phyloP scores from a whole-genome alignment of 2,113 vertebrate genomes.

The Neogobius melanostomus region DNA sequence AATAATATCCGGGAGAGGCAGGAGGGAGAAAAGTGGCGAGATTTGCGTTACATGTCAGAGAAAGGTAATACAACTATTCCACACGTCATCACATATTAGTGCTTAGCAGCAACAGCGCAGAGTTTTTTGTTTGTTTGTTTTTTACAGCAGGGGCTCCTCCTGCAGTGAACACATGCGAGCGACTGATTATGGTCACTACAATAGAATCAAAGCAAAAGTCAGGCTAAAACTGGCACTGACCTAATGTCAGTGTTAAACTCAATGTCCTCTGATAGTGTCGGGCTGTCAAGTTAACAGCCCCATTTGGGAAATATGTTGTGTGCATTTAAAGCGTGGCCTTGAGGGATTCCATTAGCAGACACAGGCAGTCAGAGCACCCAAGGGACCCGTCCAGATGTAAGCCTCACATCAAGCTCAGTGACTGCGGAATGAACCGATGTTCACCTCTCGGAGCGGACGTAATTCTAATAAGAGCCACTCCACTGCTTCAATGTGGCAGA shows the following conservation, averaged over 20 bases:
- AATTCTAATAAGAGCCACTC: slow-evolving; percentile 2
- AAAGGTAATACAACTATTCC: no score
- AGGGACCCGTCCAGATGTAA: slow-evolving; percentile 1
- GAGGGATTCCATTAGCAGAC: slow-evolving; percentile 1
- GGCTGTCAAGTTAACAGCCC: background rate
- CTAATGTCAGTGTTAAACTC: background rate
- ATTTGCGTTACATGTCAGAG: no score
- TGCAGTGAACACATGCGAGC: no score
- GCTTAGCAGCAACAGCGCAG: no score
- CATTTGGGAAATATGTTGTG: slow-evolving; percentile 4
- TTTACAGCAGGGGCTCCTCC: no score
- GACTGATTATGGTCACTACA: no score
- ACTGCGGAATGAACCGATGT: background rate
- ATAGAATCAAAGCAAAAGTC: no score
- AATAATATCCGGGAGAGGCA: no score
- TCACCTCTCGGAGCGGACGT: background rate
- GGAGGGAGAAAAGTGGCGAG: no score
- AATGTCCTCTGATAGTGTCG: background rate
- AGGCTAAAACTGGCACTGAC: background rate
- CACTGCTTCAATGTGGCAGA: background rate
- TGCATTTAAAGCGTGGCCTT: slow-evolving; percentile 4
- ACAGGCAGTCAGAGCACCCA: background rate
- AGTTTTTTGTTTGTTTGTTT: no score
- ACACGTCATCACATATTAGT: no score
- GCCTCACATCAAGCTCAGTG: background rate